Evolutionary conservation across 2,797 vertebrate species (phyloP).

Genomic region (Hippoglossus hippoglossus): DNA sequence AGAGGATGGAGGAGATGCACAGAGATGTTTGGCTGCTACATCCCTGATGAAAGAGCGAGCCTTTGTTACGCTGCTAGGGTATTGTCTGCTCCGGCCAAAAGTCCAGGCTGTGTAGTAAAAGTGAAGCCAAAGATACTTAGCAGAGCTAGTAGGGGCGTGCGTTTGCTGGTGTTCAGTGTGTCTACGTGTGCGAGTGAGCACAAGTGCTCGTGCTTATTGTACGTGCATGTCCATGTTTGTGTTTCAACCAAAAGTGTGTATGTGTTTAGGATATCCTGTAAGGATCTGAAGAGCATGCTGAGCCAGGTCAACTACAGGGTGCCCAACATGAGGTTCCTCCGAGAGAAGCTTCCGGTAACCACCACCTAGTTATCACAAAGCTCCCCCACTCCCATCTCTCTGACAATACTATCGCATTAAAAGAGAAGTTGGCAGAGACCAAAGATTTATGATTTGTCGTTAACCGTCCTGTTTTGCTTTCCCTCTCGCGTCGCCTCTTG

Average conservation of each 20-base stretch:
- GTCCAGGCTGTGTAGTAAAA: conserved; percentile 49
- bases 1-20: conserved; percentile 74
- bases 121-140: conserved; percentile 28
- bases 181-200: background rate
- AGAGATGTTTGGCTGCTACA: conserved; percentile 74
- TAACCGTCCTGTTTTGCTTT: conserved; percentile 10
- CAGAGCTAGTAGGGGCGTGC: background rate
- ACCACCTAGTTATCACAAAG: conserved; percentile 41
- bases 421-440: background rate
- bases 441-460: conserved; percentile 18
- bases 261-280: conserved; percentile 93
- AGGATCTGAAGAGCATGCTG: conserved; percentile 98
- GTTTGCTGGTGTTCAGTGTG: conserved; percentile 18
- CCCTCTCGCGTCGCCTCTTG: background rate
- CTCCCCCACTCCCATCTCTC: conserved; percentile 11
- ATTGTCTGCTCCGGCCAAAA: conserved; percentile 53
- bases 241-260: conserved; percentile 46
- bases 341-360: conserved; percentile 94
- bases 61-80: conserved; percentile 60
- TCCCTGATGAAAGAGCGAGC: conserved; percentile 51
- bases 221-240: conserved; percentile 44
- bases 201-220: conserved; percentile 1
- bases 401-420: conserved; percentile 20
- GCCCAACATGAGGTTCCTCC: conserved; percentile 97
- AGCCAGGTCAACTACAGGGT: conserved; percentile 98